These are phyloP conservation scores for Motacilla alba DNA, from an alignment of 2,113 vertebrate species.

Conservation along the genomic window DNA sequence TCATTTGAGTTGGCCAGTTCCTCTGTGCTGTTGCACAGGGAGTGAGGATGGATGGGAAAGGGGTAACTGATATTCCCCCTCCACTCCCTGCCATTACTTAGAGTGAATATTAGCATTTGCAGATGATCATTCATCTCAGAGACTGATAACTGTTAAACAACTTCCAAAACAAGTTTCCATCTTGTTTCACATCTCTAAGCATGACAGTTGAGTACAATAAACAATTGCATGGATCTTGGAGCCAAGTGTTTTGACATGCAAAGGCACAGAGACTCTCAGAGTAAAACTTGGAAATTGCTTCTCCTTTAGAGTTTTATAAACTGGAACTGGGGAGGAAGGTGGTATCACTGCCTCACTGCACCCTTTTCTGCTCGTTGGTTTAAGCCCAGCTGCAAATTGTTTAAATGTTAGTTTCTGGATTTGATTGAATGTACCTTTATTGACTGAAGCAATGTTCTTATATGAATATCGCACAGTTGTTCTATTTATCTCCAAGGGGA, in stretches of 20 bases:
- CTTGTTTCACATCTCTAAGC: background rate
- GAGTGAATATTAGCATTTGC: background rate
- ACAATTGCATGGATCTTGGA: background rate
- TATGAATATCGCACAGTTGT: background rate
- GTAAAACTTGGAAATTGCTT: background rate
- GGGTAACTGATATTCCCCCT: background rate
- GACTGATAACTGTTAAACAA: background rate
- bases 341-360: background rate
- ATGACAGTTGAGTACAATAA: background rate
- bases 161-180: background rate
- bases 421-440: slow-evolving; percentile 47
- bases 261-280: background rate
- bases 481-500: background rate
- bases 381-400: slow-evolving; percentile 4
- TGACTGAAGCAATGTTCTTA: background rate
- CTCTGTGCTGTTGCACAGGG: background rate
- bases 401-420: slow-evolving; percentile 37
- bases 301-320: background rate
- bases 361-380: slow-evolving; percentile 17
- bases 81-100: background rate
- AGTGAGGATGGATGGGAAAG: fast-evolving
- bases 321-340: background rate
- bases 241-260: background rate
- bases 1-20: background rate
- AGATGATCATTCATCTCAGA: background rate